Percentiles rank a stretch among this genome's conserved stretches.
phyloP scores from a whole-genome alignment of 2,797 vertebrate genomes.

The Podarcis siculus region DNA sequence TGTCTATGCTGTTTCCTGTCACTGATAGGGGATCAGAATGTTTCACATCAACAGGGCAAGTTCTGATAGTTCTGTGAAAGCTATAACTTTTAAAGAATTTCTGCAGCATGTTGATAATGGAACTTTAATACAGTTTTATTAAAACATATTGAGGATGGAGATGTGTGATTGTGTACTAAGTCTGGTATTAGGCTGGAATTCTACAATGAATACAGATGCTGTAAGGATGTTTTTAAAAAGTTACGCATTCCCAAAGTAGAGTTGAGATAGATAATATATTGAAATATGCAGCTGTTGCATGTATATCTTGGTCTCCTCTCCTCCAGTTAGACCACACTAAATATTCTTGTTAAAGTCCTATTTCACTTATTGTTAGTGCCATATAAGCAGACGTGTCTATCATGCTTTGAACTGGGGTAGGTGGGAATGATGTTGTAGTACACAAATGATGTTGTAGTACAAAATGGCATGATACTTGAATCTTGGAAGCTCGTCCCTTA shows the following conservation, averaged over 20 bases:
- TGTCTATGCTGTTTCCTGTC: too few species aligned
- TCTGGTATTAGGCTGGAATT: not conserved
- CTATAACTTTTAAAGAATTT: too few species aligned
- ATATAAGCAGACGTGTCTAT: not conserved
- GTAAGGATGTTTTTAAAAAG: not conserved
- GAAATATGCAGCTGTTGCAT: not conserved
- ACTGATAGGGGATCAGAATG: too few species aligned
- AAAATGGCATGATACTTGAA: not conserved
- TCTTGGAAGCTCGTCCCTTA: constrained; percentile 11
- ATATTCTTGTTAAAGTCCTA: not conserved
- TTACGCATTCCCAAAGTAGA: not conserved
- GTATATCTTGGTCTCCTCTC: not conserved
- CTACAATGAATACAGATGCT: not conserved
- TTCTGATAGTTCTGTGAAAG: too few species aligned
- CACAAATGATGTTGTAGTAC: not conserved
- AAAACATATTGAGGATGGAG: not conserved
- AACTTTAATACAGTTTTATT: too few species aligned
- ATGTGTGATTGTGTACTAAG: not conserved
- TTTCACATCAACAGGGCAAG: too few species aligned
- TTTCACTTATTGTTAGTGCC: not conserved
- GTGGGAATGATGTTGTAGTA: not conserved
- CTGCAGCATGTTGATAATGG: too few species aligned
- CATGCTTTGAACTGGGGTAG: not conserved
- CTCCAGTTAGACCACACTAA: not conserved
- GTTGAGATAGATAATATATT: not conserved